These are phyloP conservation scores for Emydoidea blandingii DNA, from an alignment of 2,797 vertebrate species.

Conservation along the genomic window DNA sequence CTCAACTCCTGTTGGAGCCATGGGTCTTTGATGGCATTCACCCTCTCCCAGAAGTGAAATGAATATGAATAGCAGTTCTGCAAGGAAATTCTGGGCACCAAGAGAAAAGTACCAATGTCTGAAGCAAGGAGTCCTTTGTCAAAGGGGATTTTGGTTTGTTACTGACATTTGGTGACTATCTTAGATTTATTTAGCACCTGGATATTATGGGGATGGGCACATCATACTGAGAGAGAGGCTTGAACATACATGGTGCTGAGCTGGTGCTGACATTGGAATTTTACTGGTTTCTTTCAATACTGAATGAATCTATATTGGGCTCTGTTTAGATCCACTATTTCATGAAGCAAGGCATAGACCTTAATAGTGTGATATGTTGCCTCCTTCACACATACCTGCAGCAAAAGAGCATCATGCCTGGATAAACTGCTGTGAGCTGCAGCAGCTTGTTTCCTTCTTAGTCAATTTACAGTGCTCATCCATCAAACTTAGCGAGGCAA, in stretches of 20 bases:
- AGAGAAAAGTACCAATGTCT: not conserved
- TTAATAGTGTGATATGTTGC: not conserved
- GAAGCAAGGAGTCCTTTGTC: not conserved
- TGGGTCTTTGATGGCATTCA: rapidly evolving
- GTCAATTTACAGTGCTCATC: conserved; percentile 5
- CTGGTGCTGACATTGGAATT: not conserved
- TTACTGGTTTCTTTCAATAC: not conserved
- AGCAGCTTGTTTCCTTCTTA: conserved; percentile 22
- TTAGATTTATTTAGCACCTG: not conserved
- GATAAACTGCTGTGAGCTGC: not conserved
- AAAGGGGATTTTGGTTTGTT: not conserved
- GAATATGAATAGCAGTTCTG: rapidly evolving
- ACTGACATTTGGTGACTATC: not conserved
- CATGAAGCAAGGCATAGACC: not conserved
- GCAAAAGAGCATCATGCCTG: not conserved
- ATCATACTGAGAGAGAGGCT: not conserved
- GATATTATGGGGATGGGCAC: rapidly evolving
- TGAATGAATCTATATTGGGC: not conserved
- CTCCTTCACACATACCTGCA: not conserved
- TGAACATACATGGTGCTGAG: not conserved
- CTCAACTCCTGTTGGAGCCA: not conserved
- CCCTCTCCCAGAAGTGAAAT: not conserved
- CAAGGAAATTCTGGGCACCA: rapidly evolving
- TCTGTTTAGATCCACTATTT: not conserved
- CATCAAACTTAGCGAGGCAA: not conserved